phyloP scores from a whole-genome alignment of 2,113 vertebrate species.

The Puntigrus tetrazona region DNA sequence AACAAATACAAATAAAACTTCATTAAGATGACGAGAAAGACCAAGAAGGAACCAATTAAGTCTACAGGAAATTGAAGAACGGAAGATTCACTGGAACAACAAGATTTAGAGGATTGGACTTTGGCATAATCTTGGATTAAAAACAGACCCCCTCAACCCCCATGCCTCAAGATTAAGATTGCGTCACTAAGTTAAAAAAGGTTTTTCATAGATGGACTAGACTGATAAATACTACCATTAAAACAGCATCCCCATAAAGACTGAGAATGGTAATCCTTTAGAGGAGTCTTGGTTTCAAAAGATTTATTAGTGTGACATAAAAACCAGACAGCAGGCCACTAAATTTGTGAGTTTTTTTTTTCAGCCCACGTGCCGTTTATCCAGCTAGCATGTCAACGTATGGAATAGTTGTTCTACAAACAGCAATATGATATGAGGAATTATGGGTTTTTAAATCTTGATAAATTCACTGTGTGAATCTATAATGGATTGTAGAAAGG shows the following conservation, averaged over 20 bases:
- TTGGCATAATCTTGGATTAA: slow-evolving; percentile 9
- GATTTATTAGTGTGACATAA: slow-evolving; percentile 26
- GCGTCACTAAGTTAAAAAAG: not conserved
- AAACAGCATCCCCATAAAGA: slow-evolving; percentile 22
- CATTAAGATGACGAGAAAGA: not conserved
- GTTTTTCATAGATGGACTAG: slow-evolving; percentile 15
- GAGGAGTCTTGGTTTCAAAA: slow-evolving; percentile 25
- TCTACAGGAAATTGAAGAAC: slow-evolving; percentile 51
- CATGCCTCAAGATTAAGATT: not conserved
- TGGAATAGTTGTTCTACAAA: not conserved
- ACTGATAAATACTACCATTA: not conserved
- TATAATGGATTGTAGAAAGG: not conserved
- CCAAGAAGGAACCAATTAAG: not conserved
- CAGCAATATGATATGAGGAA: slow-evolving; percentile 5
- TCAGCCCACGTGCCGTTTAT: slow-evolving; percentile 1
- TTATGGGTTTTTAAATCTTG: not conserved
- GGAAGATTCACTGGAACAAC: slow-evolving; percentile 40
- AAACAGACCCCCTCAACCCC: not conserved
- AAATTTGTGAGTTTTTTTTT: not conserved
- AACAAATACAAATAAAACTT: slow-evolving; percentile 46
- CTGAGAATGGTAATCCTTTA: slow-evolving; percentile 1
- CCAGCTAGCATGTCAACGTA: not conserved
- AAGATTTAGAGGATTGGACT: not conserved
- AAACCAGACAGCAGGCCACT: not conserved
- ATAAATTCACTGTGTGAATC: not conserved